A percentile compares a stretch with the other conserved stretches of the same genome.
phyloP scores from a whole-genome alignment of 2,797 vertebrate species.

The Hypotaenidia okinawae region DNA sequence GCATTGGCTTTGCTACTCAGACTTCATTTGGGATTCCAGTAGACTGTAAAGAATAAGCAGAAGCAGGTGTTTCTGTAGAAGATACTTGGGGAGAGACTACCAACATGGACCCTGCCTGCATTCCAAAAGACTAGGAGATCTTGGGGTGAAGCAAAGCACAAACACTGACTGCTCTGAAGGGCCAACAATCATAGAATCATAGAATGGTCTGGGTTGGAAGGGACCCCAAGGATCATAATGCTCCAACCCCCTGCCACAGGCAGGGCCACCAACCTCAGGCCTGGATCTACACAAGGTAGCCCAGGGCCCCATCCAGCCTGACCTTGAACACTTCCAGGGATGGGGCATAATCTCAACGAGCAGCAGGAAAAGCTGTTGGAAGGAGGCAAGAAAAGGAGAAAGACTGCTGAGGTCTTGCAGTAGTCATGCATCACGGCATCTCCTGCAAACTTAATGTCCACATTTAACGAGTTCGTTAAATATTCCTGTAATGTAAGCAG shows the following conservation, averaged over 20 bases:
- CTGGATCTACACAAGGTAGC: too few species aligned
- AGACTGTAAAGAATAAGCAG: neutral
- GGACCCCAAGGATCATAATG: too few species aligned
- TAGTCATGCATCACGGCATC: neutral
- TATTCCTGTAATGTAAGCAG: neutral
- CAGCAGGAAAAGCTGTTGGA: neutral
- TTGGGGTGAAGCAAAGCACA: neutral
- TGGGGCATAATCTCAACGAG: neutral
- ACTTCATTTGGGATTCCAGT: neutral
- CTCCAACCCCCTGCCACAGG: too few species aligned
- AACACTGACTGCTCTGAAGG: neutral
- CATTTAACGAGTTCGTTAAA: neutral
- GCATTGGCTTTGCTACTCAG: neutral
- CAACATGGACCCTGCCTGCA: rapidly evolving
- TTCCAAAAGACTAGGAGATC: neutral
- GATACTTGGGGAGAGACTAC: neutral
- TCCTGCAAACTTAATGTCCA: neutral
- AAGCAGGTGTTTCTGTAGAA: neutral
- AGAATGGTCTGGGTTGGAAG: too few species aligned
- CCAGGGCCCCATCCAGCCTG: too few species aligned
- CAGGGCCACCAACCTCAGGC: too few species aligned
- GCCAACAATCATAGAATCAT: too few species aligned
- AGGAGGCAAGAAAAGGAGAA: neutral
- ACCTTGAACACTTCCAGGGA: too few species aligned
- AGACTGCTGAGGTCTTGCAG: neutral